A percentile compares a stretch with the other conserved stretches of the same genome.
These are phyloP conservation scores for Phaedon cochleariae DNA, from an alignment of 2,888 invertebrate genomes.

Conservation along the genomic window DNA sequence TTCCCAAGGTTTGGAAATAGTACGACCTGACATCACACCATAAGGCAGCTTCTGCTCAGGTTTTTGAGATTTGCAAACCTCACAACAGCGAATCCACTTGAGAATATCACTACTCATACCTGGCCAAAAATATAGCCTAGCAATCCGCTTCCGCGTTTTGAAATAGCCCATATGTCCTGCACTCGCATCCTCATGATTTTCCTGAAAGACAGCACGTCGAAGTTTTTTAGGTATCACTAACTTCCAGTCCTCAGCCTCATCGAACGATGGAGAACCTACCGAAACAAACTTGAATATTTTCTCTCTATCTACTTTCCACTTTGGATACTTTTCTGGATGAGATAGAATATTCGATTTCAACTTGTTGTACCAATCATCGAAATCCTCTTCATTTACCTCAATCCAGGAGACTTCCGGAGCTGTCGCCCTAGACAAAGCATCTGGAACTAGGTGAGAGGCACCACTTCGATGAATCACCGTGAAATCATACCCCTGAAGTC, in stretches of 20 bases:
- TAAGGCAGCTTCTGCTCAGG: slow-evolving; percentile 16
- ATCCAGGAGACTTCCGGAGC: background rate
- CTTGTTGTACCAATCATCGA: slow-evolving; percentile 22
- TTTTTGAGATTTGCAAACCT: slow-evolving; percentile 25
- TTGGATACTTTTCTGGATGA: slow-evolving; percentile 29
- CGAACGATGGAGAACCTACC: slow-evolving; percentile 8
- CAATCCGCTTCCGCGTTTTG: slow-evolving; percentile 17
- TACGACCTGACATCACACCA: slow-evolving; percentile 20
- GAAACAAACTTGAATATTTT: background rate
- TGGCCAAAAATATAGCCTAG: slow-evolving; percentile 25
- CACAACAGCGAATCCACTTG: slow-evolving; percentile 14
- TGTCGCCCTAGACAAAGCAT: slow-evolving; percentile 19
- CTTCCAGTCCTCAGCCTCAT: slow-evolving; percentile 21
- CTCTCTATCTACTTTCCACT: slow-evolving; percentile 29
- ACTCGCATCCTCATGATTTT: slow-evolving; percentile 23
- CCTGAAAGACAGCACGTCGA: slow-evolving; percentile 4
- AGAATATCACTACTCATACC: slow-evolving; percentile 16
- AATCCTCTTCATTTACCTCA: slow-evolving; percentile 1
- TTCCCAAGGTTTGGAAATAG: slow-evolving; percentile 23
- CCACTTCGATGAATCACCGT: slow-evolving; percentile 21
- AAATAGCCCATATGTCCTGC: slow-evolving; percentile 28
- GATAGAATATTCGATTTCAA: slow-evolving; percentile 6
- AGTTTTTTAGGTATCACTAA: slow-evolving; percentile 24
- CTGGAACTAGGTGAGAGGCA: slow-evolving; percentile 9
- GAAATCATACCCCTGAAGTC: slow-evolving; percentile 24